phyloP scores from a whole-genome alignment of 2,797 vertebrate genomes.

The Erpetoichthys calabaricus region DNA sequence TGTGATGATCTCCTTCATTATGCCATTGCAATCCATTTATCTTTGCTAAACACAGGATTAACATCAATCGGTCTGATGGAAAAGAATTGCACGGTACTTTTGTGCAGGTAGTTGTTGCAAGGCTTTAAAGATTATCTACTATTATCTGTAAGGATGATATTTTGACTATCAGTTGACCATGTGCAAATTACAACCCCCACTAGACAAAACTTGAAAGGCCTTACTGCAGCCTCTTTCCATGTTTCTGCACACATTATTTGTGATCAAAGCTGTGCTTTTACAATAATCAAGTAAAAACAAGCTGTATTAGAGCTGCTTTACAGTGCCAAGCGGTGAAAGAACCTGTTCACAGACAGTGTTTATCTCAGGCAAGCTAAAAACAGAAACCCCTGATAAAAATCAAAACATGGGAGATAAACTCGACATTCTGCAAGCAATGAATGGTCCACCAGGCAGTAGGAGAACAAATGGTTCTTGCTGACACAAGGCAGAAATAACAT shows the following conservation, averaged over 20 bases:
- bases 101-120: not conserved
- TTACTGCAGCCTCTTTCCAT: constrained; percentile 6
- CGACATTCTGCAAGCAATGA: no score
- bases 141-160: constrained; percentile 12
- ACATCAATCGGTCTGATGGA: constrained; percentile 4
- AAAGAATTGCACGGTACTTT: constrained; percentile 1
- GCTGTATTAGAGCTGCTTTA: constrained; percentile 2
- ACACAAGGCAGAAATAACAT: no score
- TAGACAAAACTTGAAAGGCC: constrained; percentile 12
- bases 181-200: constrained; percentile 4
- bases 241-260: constrained; percentile 11
- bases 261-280: constrained; percentile 22
- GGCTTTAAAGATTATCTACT: constrained; percentile 6
- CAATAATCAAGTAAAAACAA: constrained; percentile 18
- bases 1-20: no score
- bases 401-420: no score
- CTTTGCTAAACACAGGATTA: not conserved
- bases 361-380: constrained; percentile 2
- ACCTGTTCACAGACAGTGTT: constrained; percentile 11
- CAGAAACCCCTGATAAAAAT: constrained; percentile 12
- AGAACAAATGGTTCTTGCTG: no score
- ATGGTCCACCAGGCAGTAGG: no score
- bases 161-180: constrained; percentile 18
- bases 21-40: no score
- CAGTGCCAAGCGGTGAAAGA: constrained; percentile 10